Percentiles rank a stretch among this genome's conserved stretches.
Conservation (phyloP, 2,113 vertebrate species). For the Falco punctatus region DNA sequence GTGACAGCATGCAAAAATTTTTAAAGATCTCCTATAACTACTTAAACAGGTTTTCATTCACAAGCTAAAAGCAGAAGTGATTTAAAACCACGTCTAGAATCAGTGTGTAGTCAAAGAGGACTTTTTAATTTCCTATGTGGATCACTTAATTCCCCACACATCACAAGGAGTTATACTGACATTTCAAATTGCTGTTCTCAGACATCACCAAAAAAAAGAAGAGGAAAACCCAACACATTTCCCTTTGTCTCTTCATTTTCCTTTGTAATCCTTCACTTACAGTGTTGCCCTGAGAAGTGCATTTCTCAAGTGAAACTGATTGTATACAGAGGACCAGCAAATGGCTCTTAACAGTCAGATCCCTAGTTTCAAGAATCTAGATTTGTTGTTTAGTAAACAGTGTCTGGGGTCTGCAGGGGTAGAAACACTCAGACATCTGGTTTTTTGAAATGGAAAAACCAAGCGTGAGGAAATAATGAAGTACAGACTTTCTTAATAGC, state of each 20-base stretch:
- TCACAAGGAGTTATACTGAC: background rate
- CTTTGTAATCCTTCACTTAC: background rate
- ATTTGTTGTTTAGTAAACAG: slow-evolving; percentile 71
- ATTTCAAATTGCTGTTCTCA: background rate
- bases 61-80: background rate
- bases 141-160: background rate
- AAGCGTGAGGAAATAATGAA: slow-evolving; percentile 68
- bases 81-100: background rate
- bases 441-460: slow-evolving; percentile 71
- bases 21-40: background rate
- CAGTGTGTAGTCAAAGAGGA: background rate
- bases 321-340: slow-evolving; percentile 1
- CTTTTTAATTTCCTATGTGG: background rate
- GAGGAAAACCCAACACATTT: background rate
- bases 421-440: slow-evolving; percentile 59
- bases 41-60: background rate
- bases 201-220: background rate
- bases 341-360: background rate
- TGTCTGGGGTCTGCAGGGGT: slow-evolving; percentile 48
- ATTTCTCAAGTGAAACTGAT: slow-evolving; percentile 31
- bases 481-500: slow-evolving; percentile 54
- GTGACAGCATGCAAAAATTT: background rate
- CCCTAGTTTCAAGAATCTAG: slow-evolving; percentile 32
- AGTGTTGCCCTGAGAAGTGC: background rate
- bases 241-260: background rate